phyloP scores from a whole-genome alignment of 2,888 invertebrate species.

The Timandra comae region DNA sequence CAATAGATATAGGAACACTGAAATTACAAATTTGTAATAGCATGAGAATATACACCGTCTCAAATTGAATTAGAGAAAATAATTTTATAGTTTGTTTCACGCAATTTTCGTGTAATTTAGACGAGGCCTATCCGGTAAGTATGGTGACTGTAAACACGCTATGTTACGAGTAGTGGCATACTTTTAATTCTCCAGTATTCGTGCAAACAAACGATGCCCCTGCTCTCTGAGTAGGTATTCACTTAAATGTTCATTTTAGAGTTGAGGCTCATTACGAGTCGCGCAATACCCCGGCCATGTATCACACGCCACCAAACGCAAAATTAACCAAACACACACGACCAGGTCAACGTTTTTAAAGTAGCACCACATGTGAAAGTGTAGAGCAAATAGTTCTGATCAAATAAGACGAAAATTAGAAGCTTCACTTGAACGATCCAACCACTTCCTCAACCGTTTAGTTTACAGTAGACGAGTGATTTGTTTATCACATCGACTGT shows the following conservation, averaged over 20 bases:
- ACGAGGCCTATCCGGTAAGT: slow-evolving; percentile 31
- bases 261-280: too few species aligned
- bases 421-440: slow-evolving; percentile 38
- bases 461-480: slow-evolving; percentile 17
- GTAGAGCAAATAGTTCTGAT: slow-evolving; percentile 61
- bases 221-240: too few species aligned
- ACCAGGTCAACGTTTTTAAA: slow-evolving; percentile 68
- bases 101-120: slow-evolving; percentile 39
- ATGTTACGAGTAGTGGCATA: slow-evolving; percentile 52
- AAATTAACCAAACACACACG: slow-evolving; percentile 58
- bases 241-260: too few species aligned
- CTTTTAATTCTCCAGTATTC: slow-evolving; percentile 47
- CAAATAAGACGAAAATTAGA: slow-evolving; percentile 60
- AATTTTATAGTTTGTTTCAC: slow-evolving; percentile 32
- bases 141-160: slow-evolving; percentile 43
- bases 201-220: slow-evolving; percentile 43
- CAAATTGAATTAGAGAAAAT: slow-evolving; percentile 31
- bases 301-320: too few species aligned
- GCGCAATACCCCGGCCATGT: too few species aligned
- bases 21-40: slow-evolving; percentile 25
- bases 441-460: slow-evolving; percentile 32
- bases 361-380: slow-evolving; percentile 69
- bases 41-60: slow-evolving; percentile 32
- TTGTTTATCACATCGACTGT: slow-evolving; percentile 9
- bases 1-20: too few species aligned